phyloP scores from a whole-genome alignment of 1,140 invertebrate genomes.

The Pseudomyrmex pallidus region DNA sequence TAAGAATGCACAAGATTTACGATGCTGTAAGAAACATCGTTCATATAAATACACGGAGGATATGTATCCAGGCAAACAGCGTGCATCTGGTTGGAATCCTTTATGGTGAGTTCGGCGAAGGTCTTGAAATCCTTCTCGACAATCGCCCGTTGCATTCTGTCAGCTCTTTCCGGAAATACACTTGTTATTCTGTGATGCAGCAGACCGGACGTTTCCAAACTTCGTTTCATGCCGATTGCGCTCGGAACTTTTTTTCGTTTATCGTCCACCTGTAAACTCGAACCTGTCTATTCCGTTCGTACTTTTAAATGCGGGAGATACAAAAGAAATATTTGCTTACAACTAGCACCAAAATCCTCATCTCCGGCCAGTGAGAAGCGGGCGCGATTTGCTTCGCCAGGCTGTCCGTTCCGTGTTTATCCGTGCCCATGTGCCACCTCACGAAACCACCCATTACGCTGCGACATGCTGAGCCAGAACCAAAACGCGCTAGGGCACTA shows the following conservation, averaged over 20 bases:
- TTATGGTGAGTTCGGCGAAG: conserved; percentile 98
- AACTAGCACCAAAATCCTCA: conserved; percentile 95
- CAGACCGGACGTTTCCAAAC: conserved; percentile 93
- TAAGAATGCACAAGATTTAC: conserved; percentile 93
- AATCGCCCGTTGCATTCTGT: conserved; percentile 92
- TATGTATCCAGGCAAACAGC: conserved; percentile 97
- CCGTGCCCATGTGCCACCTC: conserved; percentile 91
- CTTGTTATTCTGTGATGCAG: conserved; percentile 90
- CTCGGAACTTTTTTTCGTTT: conserved; percentile 94
- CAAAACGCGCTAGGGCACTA: conserved; percentile 93
- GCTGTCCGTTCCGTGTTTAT: conserved; percentile 92
- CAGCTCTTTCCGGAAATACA: conserved; percentile 90
- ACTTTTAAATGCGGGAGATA: too few species aligned
- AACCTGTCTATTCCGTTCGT: too few species aligned
- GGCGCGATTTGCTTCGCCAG: conserved; percentile 91
- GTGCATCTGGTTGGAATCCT: conserved; percentile 99
- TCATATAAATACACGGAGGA: conserved; percentile 97
- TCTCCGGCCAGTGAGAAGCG: conserved; percentile 94
- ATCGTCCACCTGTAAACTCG: conserved; percentile 89
- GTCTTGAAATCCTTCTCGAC: conserved; percentile 91
- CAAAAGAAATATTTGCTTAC: conserved; percentile 83
- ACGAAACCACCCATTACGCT: conserved; percentile 98
- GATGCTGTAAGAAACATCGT: conserved; percentile 93
- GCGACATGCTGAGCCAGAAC: conserved; percentile 98
- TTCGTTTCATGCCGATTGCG: conserved; percentile 95